Evolutionary conservation across 2,888 invertebrate species (phyloP).

Genomic region (Asteroscopus sphinx): DNA sequence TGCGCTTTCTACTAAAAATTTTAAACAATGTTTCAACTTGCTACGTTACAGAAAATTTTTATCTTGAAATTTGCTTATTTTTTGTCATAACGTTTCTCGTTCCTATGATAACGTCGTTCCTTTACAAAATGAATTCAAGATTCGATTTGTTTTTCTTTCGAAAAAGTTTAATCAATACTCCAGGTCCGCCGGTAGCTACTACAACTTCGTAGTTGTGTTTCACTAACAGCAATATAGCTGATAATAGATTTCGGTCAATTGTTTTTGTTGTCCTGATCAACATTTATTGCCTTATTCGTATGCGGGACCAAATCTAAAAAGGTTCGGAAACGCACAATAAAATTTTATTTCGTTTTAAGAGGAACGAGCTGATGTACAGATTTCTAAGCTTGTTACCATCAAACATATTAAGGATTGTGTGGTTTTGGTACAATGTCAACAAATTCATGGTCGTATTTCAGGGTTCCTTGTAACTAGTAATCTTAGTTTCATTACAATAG

Average conservation of each 20-base stretch:
- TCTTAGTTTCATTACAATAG: slow-evolving; percentile 54
- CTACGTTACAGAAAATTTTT: slow-evolving; percentile 30
- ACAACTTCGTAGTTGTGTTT: slow-evolving; percentile 52
- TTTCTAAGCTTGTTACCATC: slow-evolving; percentile 48
- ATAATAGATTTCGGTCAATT: slow-evolving; percentile 80
- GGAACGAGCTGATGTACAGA: slow-evolving; percentile 62
- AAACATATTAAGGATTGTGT: slow-evolving; percentile 32
- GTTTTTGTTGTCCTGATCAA: slow-evolving; percentile 83
- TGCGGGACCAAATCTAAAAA: slow-evolving; percentile 82
- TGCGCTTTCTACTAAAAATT: slow-evolving; percentile 50
- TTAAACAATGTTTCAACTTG: slow-evolving; percentile 48
- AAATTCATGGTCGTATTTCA: slow-evolving; percentile 31
- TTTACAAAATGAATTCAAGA: slow-evolving; percentile 32
- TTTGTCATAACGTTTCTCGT: slow-evolving; percentile 15
- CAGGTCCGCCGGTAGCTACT: slow-evolving; percentile 28
- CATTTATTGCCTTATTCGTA: slow-evolving; percentile 86
- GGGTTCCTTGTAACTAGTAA: slow-evolving; percentile 42
- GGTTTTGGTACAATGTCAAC: slow-evolving; percentile 25
- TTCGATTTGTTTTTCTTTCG: slow-evolving; percentile 40
- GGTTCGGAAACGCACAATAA: slow-evolving; percentile 79
- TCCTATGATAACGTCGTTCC: slow-evolving; percentile 29
- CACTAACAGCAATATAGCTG: slow-evolving; percentile 72
- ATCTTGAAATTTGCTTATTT: slow-evolving; percentile 25
- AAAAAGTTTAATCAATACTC: slow-evolving; percentile 46
- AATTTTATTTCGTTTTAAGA: slow-evolving; percentile 78